Evolutionary conservation across 2,888 invertebrate genomes (phyloP).

Genomic region (Globia sparganii): DNA sequence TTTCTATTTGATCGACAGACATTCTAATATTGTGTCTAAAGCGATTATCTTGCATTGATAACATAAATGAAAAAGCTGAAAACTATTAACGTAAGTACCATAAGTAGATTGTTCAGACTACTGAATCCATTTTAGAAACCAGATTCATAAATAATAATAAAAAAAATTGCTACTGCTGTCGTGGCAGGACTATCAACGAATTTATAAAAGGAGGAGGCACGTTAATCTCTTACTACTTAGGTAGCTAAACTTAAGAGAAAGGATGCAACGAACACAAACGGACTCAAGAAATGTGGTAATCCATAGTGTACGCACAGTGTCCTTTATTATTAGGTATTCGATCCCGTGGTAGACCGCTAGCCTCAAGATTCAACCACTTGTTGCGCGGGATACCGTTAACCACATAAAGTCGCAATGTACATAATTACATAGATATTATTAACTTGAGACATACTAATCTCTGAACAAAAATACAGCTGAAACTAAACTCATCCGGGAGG

Average conservation of each 20-base stretch:
- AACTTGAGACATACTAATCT: conserved; percentile 61
- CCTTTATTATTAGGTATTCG: conserved; percentile 55
- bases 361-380: conserved; percentile 73
- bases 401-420: conserved; percentile 60
- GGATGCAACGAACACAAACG: background rate
- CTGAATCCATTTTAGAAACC: background rate
- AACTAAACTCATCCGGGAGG: conserved; percentile 67
- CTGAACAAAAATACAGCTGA: conserved; percentile 60
- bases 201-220: background rate
- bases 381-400: conserved; percentile 68
- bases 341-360: conserved; percentile 65
- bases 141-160: background rate
- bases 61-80: background rate
- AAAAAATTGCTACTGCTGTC: background rate
- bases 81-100: background rate
- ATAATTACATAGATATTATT: conserved; percentile 54
- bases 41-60: background rate
- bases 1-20: background rate
- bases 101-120: background rate
- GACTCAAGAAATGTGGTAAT: conserved; percentile 12
- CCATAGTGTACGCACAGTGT: conserved; percentile 15
- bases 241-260: background rate
- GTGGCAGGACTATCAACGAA: background rate
- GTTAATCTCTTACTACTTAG: background rate
- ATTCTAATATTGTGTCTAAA: background rate